Evolutionary conservation across 2,888 invertebrate species (phyloP), one percentile per base, ranked within the genome.

Genomic region (Capitulum mitella): DNA sequence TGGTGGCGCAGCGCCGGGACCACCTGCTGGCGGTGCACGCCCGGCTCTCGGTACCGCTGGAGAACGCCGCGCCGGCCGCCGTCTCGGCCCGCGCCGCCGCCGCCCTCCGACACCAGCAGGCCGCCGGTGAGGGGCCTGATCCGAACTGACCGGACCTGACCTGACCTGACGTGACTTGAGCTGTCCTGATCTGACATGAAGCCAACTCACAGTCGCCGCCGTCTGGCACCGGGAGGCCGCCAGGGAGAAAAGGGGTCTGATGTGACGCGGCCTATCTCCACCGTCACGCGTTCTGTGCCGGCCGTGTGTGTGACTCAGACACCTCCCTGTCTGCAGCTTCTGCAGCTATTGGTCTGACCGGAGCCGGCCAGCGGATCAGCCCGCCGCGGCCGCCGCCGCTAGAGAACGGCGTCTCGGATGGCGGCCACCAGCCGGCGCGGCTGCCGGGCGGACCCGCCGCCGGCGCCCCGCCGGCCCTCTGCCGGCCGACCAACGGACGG

Each of bases 21-120:
- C 97, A 98, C 85, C 88, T 98, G 81, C 88, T 97, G 81, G 96
- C 97, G 1, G 94, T 98, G 51, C 98, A 98, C 87, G 96, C 97
- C 14, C 89, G 97, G 79, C 90, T 98, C 76, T 93, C 94, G 70
- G 93, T 95, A 84, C 95, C 95, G 29, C 88, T 95, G 79, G 91
- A 89, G 40, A 83, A 82, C 0, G 87, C 87, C 78, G 87, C 88
- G 82, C 87, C 89, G 22, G 78, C 79, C 75, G 51, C n/a, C 16
- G 70, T 70, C 16, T 37, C 37, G 37, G 70, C 70, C 70, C 19
- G 70, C 5, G 70, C 70, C 37, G 37, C 34, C 22, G 70, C 70
- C 22, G 70, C 70, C 37, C 37, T 70, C 37, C 34, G 37, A 37
- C 70, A 70, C 22, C 37, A 70, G 12, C 37, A 70, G 29, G 22